Conservation (phyloP, 2,797 vertebrate species). For the Odontamblyopus lacepedii region DNA sequence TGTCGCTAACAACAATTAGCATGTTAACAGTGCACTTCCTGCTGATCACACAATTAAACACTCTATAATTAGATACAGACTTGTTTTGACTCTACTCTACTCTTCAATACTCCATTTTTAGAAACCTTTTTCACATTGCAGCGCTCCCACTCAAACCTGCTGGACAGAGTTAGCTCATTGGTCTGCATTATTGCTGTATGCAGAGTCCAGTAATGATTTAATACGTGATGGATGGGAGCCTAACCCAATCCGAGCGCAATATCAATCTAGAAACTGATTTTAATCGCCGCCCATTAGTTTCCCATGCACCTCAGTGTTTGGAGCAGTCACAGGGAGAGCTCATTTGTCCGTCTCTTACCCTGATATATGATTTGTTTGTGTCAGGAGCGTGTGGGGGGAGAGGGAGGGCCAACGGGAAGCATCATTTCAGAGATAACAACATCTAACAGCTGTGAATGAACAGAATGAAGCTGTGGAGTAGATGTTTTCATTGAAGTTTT, state of each 20-base stretch:
- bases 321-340: constrained; percentile 51
- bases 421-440: constrained; percentile 14
- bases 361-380: constrained; percentile 1
- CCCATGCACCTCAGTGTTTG: constrained; percentile 50
- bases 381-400: background rate
- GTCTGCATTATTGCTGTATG: background rate
- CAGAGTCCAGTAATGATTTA: constrained; percentile 5
- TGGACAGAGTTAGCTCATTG: background rate
- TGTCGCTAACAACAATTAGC: no score
- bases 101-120: background rate
- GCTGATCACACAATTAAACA: no score
- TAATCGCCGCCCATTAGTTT: constrained; percentile 70
- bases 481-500: background rate
- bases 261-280: constrained; percentile 70
- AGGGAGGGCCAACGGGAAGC: background rate
- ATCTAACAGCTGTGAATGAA: background rate
- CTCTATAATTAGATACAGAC: no score
- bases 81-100: no score
- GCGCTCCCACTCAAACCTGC: background rate
- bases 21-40: no score
- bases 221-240: constrained; percentile 57
- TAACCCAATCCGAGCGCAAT: constrained; percentile 66
- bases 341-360: constrained; percentile 46
- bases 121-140: background rate
- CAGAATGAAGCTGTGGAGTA: background rate